Conservation (phyloP, 2,113 vertebrate species). For the Rhineura floridana region DNA sequence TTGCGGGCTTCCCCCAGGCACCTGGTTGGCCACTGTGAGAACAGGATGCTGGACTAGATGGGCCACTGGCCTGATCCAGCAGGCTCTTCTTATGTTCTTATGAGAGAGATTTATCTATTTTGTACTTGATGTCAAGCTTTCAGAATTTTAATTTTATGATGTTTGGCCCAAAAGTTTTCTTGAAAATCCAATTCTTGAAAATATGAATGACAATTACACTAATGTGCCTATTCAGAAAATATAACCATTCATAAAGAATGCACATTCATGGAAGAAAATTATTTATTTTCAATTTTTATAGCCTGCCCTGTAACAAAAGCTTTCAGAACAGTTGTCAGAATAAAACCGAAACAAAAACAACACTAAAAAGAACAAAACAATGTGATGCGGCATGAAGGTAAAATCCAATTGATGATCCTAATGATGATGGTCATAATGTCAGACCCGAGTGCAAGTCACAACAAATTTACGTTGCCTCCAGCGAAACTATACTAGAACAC, state of each 20-base stretch:
- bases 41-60: too few species aligned
- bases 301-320: neutral
- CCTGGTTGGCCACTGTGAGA: too few species aligned
- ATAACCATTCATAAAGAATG: neutral
- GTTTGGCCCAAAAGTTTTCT: neutral
- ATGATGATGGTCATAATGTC: neutral
- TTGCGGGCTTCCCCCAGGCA: too few species aligned
- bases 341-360: neutral
- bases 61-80: too few species aligned
- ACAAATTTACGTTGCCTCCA: neutral
- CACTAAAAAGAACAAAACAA: neutral
- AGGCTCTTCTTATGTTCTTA: too few species aligned
- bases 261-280: neutral
- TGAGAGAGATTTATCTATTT: too few species aligned
- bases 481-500: neutral
- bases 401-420: neutral
- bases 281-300: neutral
- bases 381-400: neutral
- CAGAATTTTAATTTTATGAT: neutral
- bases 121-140: neutral
- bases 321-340: neutral
- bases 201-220: neutral
- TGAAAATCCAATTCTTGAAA: neutral
- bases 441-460: neutral
- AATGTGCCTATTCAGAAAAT: neutral